Conservation (phyloP, 2,797 vertebrate species). For the Xenentodon cancila region DNA sequence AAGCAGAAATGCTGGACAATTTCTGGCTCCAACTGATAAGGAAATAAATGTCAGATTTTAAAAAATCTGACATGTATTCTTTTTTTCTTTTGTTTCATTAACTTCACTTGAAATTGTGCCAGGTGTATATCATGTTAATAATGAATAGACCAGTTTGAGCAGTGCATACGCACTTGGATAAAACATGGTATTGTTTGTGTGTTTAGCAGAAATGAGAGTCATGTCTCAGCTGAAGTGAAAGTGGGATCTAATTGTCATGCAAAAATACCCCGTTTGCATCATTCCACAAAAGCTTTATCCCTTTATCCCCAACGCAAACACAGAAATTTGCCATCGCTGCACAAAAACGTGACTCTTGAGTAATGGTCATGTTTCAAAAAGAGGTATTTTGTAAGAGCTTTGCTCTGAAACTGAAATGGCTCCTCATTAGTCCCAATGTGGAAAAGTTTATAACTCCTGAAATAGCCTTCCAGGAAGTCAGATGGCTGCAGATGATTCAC, state of each 20-base stretch:
- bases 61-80: too few species aligned
- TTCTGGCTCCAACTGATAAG: background rate
- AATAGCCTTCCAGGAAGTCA: conserved; percentile 66
- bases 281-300: conserved; percentile 8
- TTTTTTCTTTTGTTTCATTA: background rate
- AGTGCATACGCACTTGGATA: background rate
- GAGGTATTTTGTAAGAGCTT: conserved; percentile 28
- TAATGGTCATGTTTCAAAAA: conserved; percentile 11
- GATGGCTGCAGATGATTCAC: conserved; percentile 66
- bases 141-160: background rate
- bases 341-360: conserved; percentile 18
- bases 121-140: background rate
- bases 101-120: background rate
- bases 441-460: conserved; percentile 57
- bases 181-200: conserved; percentile 9
- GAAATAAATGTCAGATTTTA: background rate
- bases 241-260: conserved; percentile 37
- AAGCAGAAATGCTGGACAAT: too few species aligned
- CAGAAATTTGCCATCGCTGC: conserved; percentile 6
- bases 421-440: conserved; percentile 51
- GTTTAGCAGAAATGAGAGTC: conserved; percentile 35
- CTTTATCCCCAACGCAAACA: background rate
- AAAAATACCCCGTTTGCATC: conserved; percentile 23
- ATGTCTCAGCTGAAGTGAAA: conserved; percentile 61
- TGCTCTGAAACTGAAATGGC: conserved; percentile 36